Base-by-base conservation (phyloP, 2,888 invertebrate species). In the Aethes cnicana region DNA sequence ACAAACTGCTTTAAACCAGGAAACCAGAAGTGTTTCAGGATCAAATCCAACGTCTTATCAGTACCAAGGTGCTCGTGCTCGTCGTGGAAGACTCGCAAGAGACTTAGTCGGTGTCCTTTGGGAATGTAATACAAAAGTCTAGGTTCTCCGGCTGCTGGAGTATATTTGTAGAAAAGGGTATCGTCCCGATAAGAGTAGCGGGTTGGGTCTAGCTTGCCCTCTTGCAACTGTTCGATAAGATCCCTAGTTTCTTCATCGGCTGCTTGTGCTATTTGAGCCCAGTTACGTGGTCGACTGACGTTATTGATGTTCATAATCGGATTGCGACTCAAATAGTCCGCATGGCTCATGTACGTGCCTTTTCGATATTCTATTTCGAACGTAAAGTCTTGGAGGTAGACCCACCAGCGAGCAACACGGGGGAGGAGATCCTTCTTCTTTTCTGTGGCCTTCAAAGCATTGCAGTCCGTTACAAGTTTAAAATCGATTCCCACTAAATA, bases 41-140 rank as follows among this genome's bases (percentile, higher is more conserved):
- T 20, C 9, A 20, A 18, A 11, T 35, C 20, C 2, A 20, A n/a
- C 2, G 20, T 20, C 11, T 35, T 35, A 11, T 35, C 18, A 9
- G 4, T 11, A 9, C 20, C 20, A 3, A 35, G 18, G 11, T 35
- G 35, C 11, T 20, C 35, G 7, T 59, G 61, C 1, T 63, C 59
- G 7, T 61, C 61, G 7, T 61, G 63, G 23, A 58, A 61, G 0
- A 57, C 6, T 3, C 55, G 17, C 0, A 59, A 16, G 0, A 58
- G 28, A 9, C 59, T 58, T 2, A 35, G 11, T 1, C 37, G n/a
- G 1, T 0, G 5, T n/a, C 28, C 28, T 7, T 28, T 28, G 5
- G 28, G 28, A n/a, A 28, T 3, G 12, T 28, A 28, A 9, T 12
- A 28, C 12, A 28, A 7, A 1, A 28, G 28, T 12, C 12, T 12